Evolutionary conservation across 2,888 invertebrate genomes (phyloP).

Genomic region (Perizoma affinitatum): DNA sequence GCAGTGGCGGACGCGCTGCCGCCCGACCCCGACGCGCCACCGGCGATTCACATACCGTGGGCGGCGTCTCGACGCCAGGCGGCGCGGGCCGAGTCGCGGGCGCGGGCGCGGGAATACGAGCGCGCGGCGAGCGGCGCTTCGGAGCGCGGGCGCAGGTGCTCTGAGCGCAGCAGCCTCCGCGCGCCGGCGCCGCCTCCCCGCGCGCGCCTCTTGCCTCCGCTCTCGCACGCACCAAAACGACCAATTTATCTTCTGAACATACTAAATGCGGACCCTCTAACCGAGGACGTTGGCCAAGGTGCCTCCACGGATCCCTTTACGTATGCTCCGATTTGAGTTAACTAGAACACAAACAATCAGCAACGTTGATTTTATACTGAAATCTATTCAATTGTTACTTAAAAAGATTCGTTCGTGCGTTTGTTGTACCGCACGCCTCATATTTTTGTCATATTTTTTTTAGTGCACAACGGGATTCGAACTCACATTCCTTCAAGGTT

Average conservation of each 20-base stretch:
- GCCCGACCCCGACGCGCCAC: constrained; percentile 81
- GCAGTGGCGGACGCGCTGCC: constrained; percentile 81
- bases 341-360: constrained; percentile 3
- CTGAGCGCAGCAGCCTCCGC: constrained; percentile 87
- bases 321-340: constrained; percentile 7
- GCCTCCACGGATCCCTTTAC: constrained; percentile 39
- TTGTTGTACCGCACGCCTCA: too few relatives aligned
- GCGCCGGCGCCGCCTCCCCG: constrained; percentile 84
- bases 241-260: constrained; percentile 81
- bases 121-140: constrained; percentile 83
- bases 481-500: too few relatives aligned
- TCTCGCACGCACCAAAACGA: constrained; percentile 81
- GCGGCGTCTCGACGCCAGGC: constrained; percentile 77
- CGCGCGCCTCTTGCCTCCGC: constrained; percentile 64
- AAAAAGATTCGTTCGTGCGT: too few relatives aligned
- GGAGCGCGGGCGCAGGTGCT: constrained; percentile 88
- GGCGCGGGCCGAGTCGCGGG: constrained; percentile 58
- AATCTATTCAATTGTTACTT: too few relatives aligned
- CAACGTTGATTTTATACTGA: not conserved
- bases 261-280: constrained; percentile 71
- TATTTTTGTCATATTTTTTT: too few relatives aligned
- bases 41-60: constrained; percentile 76
- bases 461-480: too few relatives aligned
- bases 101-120: constrained; percentile 75
- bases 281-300: constrained; percentile 71